Conservation (phyloP, 2,888 invertebrate species). For the Tribolium freemani region DNA sequence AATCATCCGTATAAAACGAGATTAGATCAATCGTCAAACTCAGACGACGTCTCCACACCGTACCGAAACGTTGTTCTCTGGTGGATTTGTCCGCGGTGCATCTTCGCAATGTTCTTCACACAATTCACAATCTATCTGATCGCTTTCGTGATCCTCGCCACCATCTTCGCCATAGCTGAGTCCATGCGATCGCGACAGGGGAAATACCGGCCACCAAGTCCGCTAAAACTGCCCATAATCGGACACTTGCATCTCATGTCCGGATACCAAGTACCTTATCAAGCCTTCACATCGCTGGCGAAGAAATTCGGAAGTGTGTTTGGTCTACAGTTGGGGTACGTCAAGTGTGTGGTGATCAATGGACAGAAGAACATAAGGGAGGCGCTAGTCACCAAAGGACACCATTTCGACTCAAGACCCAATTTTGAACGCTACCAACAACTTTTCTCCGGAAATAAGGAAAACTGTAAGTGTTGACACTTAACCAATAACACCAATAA, state of each 20-base stretch:
- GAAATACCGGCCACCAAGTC: slow-evolving; percentile 59
- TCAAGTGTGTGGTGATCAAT: slow-evolving; percentile 73
- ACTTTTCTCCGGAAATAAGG: slow-evolving; percentile 76
- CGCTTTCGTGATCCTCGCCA: slow-evolving; percentile 32
- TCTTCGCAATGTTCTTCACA: slow-evolving; percentile 29
- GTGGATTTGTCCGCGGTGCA: slow-evolving; percentile 28
- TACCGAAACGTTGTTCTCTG: slow-evolving; percentile 41
- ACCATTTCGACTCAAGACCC: slow-evolving; percentile 76
- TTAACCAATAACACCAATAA: neutral
- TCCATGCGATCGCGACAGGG: neutral
- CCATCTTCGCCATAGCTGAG: slow-evolving; percentile 20
- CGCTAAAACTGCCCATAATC: slow-evolving; percentile 71
- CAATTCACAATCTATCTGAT: slow-evolving; percentile 45
- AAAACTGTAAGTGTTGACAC: slow-evolving; percentile 74
- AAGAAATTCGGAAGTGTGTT: slow-evolving; percentile 71
- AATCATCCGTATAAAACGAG: slow-evolving; percentile 29
- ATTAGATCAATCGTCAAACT: slow-evolving; percentile 15
- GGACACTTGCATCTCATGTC: slow-evolving; percentile 73
- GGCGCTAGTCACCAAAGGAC: slow-evolving; percentile 72
- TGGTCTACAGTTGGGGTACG: slow-evolving; percentile 71
- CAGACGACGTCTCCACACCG: slow-evolving; percentile 31
- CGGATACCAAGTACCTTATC: slow-evolving; percentile 74
- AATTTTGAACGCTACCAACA: slow-evolving; percentile 75
- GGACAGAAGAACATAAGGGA: slow-evolving; percentile 74
- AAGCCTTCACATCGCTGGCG: slow-evolving; percentile 71